These are phyloP conservation scores for Phrynocephalus guinanensis DNA, from an alignment of 2,797 vertebrate species.

Conservation along the genomic window DNA sequence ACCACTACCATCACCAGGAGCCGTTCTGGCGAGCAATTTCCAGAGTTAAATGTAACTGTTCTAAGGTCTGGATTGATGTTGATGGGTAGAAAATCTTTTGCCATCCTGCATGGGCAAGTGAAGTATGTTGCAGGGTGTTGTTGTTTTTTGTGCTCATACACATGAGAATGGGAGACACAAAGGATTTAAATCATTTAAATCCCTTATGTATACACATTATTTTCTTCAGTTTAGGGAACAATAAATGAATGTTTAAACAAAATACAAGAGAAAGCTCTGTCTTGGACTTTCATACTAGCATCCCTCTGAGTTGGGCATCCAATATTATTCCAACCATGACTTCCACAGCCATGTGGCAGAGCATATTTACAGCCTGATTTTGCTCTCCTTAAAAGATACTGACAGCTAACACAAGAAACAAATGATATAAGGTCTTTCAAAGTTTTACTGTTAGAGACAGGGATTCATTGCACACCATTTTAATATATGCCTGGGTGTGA, in stretches of 20 bases:
- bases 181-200: background rate
- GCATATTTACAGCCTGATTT: background rate
- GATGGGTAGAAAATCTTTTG: too few relatives aligned
- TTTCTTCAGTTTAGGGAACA: background rate
- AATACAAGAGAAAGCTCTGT: background rate
- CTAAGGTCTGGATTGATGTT: too few relatives aligned
- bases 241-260: background rate
- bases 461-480: constrained; percentile 26
- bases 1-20: too few relatives aligned
- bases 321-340: background rate
- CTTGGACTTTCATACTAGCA: background rate
- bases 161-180: too few relatives aligned
- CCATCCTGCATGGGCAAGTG: too few relatives aligned
- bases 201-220: background rate
- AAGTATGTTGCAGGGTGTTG: too few relatives aligned
- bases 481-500: constrained; percentile 12
- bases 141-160: too few relatives aligned
- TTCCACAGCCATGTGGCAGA: background rate
- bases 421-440: constrained; percentile 20
- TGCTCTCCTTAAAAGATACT: background rate
- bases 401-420: background rate
- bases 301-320: background rate
- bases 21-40: too few relatives aligned
- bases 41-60: too few relatives aligned
- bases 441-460: constrained; percentile 10